Percentiles rank a stretch among this genome's conserved stretches.
These are phyloP conservation scores for Hanleya hanleyi DNA, from an alignment of 2,888 invertebrate species.

Conservation along the genomic window DNA sequence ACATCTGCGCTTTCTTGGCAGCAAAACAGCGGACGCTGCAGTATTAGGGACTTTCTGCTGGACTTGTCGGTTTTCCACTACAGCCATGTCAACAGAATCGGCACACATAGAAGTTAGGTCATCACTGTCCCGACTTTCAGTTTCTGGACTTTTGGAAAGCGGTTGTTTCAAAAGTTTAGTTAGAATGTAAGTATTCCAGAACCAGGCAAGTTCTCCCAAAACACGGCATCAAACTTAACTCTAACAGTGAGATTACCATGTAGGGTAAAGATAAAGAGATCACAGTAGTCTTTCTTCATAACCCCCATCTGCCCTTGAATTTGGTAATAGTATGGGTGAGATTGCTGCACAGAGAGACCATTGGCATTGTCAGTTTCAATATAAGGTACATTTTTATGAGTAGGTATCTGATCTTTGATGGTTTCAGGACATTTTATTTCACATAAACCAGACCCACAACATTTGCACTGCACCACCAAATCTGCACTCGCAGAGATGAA, in stretches of 20 bases:
- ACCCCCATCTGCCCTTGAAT: conserved; percentile 20
- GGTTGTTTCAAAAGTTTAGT: background rate
- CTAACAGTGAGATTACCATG: background rate
- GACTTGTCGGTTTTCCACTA: too few relatives aligned
- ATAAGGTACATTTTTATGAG: background rate
- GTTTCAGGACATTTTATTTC: background rate
- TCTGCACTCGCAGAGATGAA: conserved; percentile 32
- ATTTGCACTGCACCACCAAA: conserved; percentile 22
- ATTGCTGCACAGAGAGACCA: background rate
- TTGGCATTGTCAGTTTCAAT: background rate
- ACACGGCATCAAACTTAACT: background rate
- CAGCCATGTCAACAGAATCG: too few relatives aligned
- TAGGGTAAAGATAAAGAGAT: conserved; percentile 11
- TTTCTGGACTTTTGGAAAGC: too few relatives aligned
- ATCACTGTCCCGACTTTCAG: too few relatives aligned
- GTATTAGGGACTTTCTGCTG: too few relatives aligned
- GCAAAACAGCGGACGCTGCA: too few relatives aligned
- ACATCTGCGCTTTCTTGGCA: background rate
- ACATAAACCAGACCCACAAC: conserved; percentile 25
- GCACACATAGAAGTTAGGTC: too few relatives aligned
- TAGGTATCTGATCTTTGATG: background rate
- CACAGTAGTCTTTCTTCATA: background rate
- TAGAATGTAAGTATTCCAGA: background rate
- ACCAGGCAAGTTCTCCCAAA: background rate
- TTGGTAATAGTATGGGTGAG: conserved; percentile 14